Evolutionary conservation across 2,113 vertebrate species (phyloP).

Genomic region (Albula glossodonta): DNA sequence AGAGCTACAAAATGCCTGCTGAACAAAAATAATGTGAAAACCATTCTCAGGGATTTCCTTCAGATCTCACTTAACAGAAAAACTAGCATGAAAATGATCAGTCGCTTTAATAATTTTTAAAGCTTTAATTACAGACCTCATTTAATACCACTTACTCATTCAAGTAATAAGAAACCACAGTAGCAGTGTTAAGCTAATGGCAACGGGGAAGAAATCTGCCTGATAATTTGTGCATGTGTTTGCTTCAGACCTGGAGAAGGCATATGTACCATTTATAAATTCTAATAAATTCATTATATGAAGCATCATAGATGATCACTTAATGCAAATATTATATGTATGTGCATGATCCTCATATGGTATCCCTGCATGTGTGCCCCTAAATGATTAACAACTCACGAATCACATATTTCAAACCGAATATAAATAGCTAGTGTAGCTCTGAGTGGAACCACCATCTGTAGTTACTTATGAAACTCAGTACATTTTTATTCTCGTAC

Average conservation of each 20-base stretch:
- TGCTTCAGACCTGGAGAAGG: neutral
- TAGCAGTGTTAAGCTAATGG: neutral
- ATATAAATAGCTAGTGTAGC: neutral
- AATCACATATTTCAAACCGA: neutral
- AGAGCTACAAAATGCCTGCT: too few species aligned
- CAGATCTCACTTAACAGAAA: neutral
- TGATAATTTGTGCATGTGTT: neutral
- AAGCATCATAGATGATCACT: neutral
- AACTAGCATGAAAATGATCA: too few species aligned
- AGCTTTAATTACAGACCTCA: neutral
- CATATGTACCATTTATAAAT: neutral
- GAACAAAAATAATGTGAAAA: neutral
- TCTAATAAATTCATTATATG: neutral
- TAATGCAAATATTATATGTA: neutral
- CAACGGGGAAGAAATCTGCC: neutral
- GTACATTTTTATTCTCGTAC: neutral
- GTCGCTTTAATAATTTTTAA: too few species aligned
- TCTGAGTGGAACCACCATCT: neutral
- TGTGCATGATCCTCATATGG: neutral
- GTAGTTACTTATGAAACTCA: neutral
- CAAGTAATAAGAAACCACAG: conserved; percentile 23
- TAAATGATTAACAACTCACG: too few species aligned
- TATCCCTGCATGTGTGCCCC: neutral
- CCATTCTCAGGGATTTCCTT: neutral
- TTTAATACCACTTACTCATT: conserved; percentile 9